A percentile compares a stretch with the other conserved stretches of the same genome.
These are phyloP conservation scores for Halocynthia aurantium DNA, from an alignment of 23 tunicate species.

Conservation along the genomic window DNA sequence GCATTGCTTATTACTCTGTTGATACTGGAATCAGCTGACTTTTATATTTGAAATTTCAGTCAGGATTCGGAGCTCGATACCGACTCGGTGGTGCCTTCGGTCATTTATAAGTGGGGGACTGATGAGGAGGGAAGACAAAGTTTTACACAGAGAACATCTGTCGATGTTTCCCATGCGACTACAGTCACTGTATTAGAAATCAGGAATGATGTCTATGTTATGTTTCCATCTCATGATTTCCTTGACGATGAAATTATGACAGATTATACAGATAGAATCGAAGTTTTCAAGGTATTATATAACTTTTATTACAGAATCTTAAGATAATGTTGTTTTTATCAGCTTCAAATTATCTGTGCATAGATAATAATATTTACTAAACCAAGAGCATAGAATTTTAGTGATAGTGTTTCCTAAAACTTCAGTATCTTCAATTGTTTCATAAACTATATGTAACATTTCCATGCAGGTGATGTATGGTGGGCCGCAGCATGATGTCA, in stretches of 20 bases:
- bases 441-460: neutral
- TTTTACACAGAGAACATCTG: constrained; percentile 26
- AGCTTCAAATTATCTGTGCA: neutral
- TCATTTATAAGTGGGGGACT: constrained; percentile 49
- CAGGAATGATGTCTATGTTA: constrained; percentile 16
- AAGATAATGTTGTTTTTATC: neutral
- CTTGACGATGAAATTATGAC: neutral
- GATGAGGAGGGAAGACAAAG: constrained; percentile 4
- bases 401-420: neutral
- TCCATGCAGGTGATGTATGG: neutral
- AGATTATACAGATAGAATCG: constrained; percentile 10
- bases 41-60: constrained; percentile 20
- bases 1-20: neutral
- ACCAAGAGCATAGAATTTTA: no score
- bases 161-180: constrained; percentile 47
- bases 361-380: no score
- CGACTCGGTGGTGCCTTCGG: constrained; percentile 36
- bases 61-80: constrained; percentile 40
- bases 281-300: constrained; percentile 38
- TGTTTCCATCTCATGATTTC: constrained; percentile 16
- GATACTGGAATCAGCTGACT: no score
- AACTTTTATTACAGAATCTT: neutral
- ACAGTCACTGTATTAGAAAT: constrained; percentile 22
- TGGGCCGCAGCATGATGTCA: constrained; percentile 1
- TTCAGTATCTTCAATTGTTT: neutral